Base-by-base conservation (phyloP, 1,140 invertebrate genomes). In the Prorops nasuta region DNA sequence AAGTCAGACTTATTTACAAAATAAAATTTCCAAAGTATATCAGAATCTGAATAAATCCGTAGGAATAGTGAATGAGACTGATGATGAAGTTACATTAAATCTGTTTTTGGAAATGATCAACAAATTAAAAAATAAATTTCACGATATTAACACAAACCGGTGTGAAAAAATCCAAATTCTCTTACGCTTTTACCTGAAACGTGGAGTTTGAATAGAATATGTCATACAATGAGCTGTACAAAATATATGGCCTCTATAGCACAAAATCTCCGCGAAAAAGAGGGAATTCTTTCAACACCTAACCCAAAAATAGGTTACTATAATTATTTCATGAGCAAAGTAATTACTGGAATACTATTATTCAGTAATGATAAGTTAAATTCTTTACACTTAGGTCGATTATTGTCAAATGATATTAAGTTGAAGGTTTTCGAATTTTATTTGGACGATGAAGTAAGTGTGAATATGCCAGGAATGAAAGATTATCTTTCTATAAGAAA, bases 401-500 rank as follows among this genome's bases (percentile, higher is more conserved):
- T 10, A 7, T 17, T 47, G 22, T 37, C 35, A 17, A 20, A 40
- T 22, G 21, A 31, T 4, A 12, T 10, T 3, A 48, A 32, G 32
- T 31, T 10, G 6, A 34, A 31, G 22, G 14, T 44, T 44, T 14
- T 31, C 15, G 7, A 28, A 3, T 45, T 45, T 34, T 45, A 45
- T 17, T 10, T 19, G 18, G 31, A 36, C 19, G 43, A 45, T 45
- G 28, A 36, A 14, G 14, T 34, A 9, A 44, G 41, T 44, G 10
- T 20, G n/a, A 44, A 37, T 17, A 44, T 51, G 35, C 56, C 51
- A 21, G 55, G 47, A 1, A 54, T 44, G 35, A 58, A 58, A 34
- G 48, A 58, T 48, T 54, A 34, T 43, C 20, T 58, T 32, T 37
- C 51, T 15, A 17, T 50, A 16, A 15, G 54, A 46, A 41, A 53